Percentiles rank a stretch among this genome's conserved stretches.
These are phyloP conservation scores for Halyomorpha halys DNA, from an alignment of 1,140 invertebrate species.

Conservation along the genomic window DNA sequence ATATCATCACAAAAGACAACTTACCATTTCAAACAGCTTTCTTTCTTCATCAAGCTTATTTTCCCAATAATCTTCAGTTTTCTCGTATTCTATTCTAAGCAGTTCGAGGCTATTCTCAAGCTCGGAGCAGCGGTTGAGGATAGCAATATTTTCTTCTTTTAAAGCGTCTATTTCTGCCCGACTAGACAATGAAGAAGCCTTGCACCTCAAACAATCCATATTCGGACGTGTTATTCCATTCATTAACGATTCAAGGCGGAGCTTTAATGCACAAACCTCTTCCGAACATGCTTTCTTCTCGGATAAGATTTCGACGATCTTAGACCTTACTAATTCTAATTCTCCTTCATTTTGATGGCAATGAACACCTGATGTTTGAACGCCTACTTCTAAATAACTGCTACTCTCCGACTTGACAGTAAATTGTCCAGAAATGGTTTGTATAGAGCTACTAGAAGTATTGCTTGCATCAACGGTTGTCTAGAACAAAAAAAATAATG, in stretches of 20 bases:
- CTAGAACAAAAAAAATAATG: background rate
- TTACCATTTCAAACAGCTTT: slow-evolving; percentile 50
- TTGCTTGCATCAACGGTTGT: background rate
- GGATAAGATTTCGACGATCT: slow-evolving; percentile 33
- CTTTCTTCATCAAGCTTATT: slow-evolving; percentile 66
- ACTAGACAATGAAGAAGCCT: slow-evolving; percentile 8
- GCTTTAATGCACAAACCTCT: slow-evolving; percentile 33
- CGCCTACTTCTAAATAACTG: slow-evolving; percentile 16
- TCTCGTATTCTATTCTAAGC: slow-evolving; percentile 63
- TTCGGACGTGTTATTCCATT: background rate
- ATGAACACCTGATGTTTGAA: slow-evolving; percentile 30
- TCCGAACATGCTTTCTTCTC: slow-evolving; percentile 34
- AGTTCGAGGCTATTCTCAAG: slow-evolving; percentile 61
- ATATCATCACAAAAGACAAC: background rate
- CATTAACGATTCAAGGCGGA: slow-evolving; percentile 27
- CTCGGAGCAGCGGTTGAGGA: slow-evolving; percentile 48
- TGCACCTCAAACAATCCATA: slow-evolving; percentile 6
- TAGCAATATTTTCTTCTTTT: slow-evolving; percentile 39
- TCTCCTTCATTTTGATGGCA: slow-evolving; percentile 31
- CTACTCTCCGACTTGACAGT: background rate
- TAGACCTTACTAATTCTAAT: slow-evolving; percentile 31
- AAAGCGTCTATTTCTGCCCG: slow-evolving; percentile 20
- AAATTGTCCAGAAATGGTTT: background rate
- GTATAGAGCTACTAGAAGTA: background rate
- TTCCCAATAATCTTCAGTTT: slow-evolving; percentile 77